Evolutionary conservation across 2,888 invertebrate genomes (phyloP), one percentile per base, ranked within the genome.

Genomic region (Monochamus alternatus): DNA sequence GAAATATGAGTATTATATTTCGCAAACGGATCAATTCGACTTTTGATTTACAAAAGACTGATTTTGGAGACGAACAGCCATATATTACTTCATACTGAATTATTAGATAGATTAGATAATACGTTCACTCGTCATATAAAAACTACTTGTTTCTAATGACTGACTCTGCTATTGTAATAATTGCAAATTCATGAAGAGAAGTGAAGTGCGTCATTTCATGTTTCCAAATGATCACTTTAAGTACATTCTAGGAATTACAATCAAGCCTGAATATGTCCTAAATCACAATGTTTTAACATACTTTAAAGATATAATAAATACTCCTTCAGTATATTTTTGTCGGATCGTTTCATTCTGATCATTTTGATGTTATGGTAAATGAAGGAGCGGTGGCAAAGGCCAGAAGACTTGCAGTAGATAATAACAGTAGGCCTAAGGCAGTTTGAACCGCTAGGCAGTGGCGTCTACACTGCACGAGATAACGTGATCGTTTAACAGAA

Each of bases 351-450:
- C 68, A 78, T 75, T 79, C 68, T 77, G 75, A 55, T 75, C 73
- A 75, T 79, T 79, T 79, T 75, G 76, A 79, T 75, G 78, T 73
- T 77, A 72, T 74, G 69, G 75, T 70, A 77, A 77, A 79, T 79
- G 74, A 79, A 75, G 75, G 74, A 79, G 78, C 77, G 78, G 70
- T 77, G 72, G 75, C 78, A 74, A 75, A 72, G 69, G 78, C 76
- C 74, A 74, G 75, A 66, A 73, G 78, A 69, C 72, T 77, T 71
- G 62, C 73, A 76, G 58, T 62, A 68, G 76, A 77, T 79, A 79
- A 79, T 79, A 74, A 75, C 74, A 73, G 75, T 43, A 60, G 63
- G 74, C 75, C 73, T 65, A 32, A 47, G 66, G 77, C 76, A 58
- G 63, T 74, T 58, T 75, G 65, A 60, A 58, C 68, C 62, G 38